Conservation (phyloP, 2,888 invertebrate genomes). For the Cotesia congregata region DNA sequence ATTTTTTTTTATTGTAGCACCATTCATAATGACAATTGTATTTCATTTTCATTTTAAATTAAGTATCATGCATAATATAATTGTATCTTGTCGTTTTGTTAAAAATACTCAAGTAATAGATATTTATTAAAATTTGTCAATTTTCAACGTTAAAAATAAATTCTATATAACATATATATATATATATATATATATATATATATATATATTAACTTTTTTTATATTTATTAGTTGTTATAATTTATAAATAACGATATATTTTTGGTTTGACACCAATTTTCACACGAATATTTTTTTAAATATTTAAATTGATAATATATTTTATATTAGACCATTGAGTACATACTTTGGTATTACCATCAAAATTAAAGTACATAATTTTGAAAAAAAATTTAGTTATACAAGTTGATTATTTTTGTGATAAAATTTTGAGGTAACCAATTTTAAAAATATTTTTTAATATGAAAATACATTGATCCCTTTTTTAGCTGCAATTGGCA, state of each 20-base stretch:
- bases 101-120: not conserved
- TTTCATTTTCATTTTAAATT: not conserved
- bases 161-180: not conserved
- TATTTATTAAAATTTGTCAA: not conserved
- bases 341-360: slow-evolving; percentile 18
- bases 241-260: not conserved
- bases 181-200: not conserved
- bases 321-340: slow-evolving; percentile 29
- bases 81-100: not conserved
- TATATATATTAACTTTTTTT: not conserved
- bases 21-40: not conserved
- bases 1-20: not conserved
- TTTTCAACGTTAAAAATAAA: slow-evolving; percentile 7
- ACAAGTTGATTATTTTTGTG: not conserved
- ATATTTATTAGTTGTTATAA: not conserved
- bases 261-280: not conserved
- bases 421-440: slow-evolving; percentile 10
- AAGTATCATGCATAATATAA: not conserved
- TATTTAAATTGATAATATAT: slow-evolving; percentile 4
- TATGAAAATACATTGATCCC: slow-evolving; percentile 79
- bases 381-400: not conserved
- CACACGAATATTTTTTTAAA: not conserved
- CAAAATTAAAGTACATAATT: not conserved
- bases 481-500: slow-evolving; percentile 94
- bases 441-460: slow-evolving; percentile 38